These are phyloP conservation scores for Cydia splendana DNA, from an alignment of 1,140 invertebrate species.

Conservation along the genomic window DNA sequence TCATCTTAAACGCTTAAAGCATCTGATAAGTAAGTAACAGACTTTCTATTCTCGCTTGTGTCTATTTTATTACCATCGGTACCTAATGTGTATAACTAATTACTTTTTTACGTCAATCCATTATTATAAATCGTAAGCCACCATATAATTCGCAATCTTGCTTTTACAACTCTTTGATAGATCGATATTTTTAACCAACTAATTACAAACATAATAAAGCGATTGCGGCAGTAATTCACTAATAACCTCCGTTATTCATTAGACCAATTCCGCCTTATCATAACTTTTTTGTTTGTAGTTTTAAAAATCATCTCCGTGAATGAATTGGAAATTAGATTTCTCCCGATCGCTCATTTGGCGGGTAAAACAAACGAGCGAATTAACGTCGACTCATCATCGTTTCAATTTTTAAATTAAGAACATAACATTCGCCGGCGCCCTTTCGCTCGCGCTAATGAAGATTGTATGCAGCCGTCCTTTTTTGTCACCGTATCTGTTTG, in stretches of 20 bases:
- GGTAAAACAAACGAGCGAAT: constrained; percentile 38
- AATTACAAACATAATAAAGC: constrained; percentile 59
- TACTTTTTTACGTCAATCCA: constrained; percentile 30
- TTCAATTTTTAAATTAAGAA: constrained; percentile 64
- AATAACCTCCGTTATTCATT: constrained; percentile 64
- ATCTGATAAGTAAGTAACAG: constrained; percentile 35
- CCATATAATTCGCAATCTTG: constrained; percentile 41
- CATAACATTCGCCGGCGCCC: constrained; percentile 56
- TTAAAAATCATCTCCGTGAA: constrained; percentile 55
- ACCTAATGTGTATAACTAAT: constrained; percentile 4
- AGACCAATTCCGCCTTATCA: constrained; percentile 61
- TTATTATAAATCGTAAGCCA: constrained; percentile 41
- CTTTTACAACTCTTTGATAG: constrained; percentile 52
- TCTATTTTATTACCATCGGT: not conserved
- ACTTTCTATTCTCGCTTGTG: not conserved
- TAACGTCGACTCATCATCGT: constrained; percentile 55
- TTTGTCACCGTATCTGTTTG: constrained; percentile 77
- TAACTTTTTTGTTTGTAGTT: constrained; percentile 53
- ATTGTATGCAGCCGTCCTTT: constrained; percentile 69
- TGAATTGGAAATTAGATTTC: constrained; percentile 66
- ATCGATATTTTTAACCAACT: constrained; percentile 64
- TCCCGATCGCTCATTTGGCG: constrained; percentile 52
- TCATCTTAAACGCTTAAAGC: constrained; percentile 37
- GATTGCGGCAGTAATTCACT: constrained; percentile 64
- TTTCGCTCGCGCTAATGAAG: constrained; percentile 59